These are phyloP conservation scores for Orgyia antiqua DNA, from an alignment of 2,888 invertebrate genomes.

Conservation along the genomic window DNA sequence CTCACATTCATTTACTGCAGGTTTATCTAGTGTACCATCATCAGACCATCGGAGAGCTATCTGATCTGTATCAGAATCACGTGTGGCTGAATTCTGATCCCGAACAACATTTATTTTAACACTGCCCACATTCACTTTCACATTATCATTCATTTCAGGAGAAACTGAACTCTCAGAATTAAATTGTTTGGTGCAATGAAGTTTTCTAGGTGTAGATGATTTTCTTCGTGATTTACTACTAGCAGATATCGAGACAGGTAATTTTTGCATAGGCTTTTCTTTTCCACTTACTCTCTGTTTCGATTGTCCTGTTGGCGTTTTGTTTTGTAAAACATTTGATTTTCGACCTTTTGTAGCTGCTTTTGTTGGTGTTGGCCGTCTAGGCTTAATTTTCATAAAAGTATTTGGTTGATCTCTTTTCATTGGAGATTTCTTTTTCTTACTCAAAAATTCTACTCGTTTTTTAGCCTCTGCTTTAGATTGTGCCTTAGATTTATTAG, in stretches of 20 bases:
- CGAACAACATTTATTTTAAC: conserved; percentile 18
- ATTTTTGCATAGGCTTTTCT: conserved; percentile 29
- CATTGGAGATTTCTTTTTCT: conserved; percentile 44
- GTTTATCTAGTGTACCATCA: conserved; percentile 53
- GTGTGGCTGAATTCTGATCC: conserved; percentile 21
- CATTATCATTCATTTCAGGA: conserved; percentile 37
- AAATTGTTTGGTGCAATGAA: conserved; percentile 55
- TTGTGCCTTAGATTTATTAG: conserved; percentile 19
- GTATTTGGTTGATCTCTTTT: conserved; percentile 47
- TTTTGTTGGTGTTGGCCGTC: conserved; percentile 52
- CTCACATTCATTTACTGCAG: conserved; percentile 43
- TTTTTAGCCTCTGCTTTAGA: conserved; percentile 15
- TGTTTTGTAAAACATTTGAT: conserved; percentile 22
- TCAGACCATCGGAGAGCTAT: conserved; percentile 58
- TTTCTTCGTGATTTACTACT: conserved; percentile 68
- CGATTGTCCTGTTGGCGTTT: conserved; percentile 18
- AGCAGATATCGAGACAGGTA: conserved; percentile 25
- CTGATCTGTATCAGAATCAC: conserved; percentile 57
- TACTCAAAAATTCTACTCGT: conserved; percentile 25
- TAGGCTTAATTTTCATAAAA: conserved; percentile 62
- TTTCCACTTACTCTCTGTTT: conserved; percentile 35
- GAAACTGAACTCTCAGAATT: conserved; percentile 48
- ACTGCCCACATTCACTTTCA: too few species aligned
- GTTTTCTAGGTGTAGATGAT: conserved; percentile 70
- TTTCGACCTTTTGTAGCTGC: conserved; percentile 32